Percentiles rank a stretch among this genome's conserved stretches.
Evolutionary conservation across 1,140 invertebrate genomes (phyloP).

Genomic region (Ceratina japonica): DNA sequence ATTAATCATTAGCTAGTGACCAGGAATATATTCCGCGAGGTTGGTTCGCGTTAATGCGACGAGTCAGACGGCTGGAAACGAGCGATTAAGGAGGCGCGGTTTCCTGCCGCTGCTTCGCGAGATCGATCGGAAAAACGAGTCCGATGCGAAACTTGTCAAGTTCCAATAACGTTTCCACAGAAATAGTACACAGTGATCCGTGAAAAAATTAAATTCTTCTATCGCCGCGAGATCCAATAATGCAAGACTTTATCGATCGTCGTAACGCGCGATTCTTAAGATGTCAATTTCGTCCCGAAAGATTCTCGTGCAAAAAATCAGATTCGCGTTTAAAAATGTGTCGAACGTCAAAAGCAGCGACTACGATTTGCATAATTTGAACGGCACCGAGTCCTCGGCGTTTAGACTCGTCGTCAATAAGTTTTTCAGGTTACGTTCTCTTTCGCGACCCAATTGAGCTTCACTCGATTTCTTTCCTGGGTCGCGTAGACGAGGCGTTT

Average conservation of each 20-base stretch:
- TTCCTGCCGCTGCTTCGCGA: constrained; percentile 44
- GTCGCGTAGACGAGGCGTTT: too few species aligned
- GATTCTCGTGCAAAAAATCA: too few species aligned
- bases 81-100: constrained; percentile 54
- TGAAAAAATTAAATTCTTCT: background rate
- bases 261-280: too few species aligned
- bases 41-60: constrained; percentile 14
- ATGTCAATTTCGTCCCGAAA: too few species aligned
- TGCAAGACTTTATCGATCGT: too few species aligned
- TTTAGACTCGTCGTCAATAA: background rate
- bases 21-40: constrained; percentile 45
- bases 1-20: constrained; percentile 45
- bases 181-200: too few species aligned
- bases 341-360: too few species aligned
- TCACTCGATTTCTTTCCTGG: background rate
- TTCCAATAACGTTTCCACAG: too few species aligned
- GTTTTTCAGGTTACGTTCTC: background rate
- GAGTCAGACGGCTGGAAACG: constrained; percentile 23
- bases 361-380: too few species aligned
- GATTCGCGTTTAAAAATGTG: too few species aligned
- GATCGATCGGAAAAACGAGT: constrained; percentile 37
- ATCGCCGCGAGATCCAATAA: too few species aligned
- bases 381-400: background rate
- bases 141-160: too few species aligned
- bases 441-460: background rate